Base-by-base conservation (phyloP, 2,888 invertebrate species). In the Griposia aprilina region DNA sequence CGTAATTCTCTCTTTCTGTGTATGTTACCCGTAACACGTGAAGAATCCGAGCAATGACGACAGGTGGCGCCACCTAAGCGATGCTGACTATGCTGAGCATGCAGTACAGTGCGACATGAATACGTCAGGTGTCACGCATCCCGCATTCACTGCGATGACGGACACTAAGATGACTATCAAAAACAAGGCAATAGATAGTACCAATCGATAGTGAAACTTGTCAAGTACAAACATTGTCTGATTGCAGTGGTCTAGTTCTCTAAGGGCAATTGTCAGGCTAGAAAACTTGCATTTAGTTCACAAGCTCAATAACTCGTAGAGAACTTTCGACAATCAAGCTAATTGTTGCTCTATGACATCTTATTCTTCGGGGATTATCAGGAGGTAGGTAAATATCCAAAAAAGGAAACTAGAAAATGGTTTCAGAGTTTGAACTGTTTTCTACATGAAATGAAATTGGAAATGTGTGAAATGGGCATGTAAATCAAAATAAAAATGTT, bases 51-150 rank as follows among this genome's bases (percentile, higher is more conserved):
- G 13, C 62, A 76, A 80, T 76, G 80, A 4, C 67, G 80, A 83
- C 84, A 80, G 84, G 80, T 83, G 74, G 84, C 83, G 83, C 76
- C 84, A 80, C 83, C 84, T 76, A 74, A 57, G 52, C 45, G 5
- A 79, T 79, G 70, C 26, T 15, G 5, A 26, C 17, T 0, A 52
- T 63, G 63, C 71, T 4, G 17, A 5, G 30, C 57, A 36, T 23
- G 59, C 41, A 59, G 36, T 10, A 74, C 57, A 48, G 69, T 55
- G 70, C 52, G 81, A 78, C 84, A 84, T 73, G 62, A 72, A 84
- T 81, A 80, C 83, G 41, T 74, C 70, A 70, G 59, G 67, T 71
- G 83, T 80, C 76, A 60, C 36, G 30, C 30, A 50, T 52, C 52
- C 74, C 8, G 48, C 62, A 80, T 65, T 59, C 73, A 30, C 4